Conservation (phyloP, 2,797 vertebrate species). For the Sebastiscus albofasciatus region DNA sequence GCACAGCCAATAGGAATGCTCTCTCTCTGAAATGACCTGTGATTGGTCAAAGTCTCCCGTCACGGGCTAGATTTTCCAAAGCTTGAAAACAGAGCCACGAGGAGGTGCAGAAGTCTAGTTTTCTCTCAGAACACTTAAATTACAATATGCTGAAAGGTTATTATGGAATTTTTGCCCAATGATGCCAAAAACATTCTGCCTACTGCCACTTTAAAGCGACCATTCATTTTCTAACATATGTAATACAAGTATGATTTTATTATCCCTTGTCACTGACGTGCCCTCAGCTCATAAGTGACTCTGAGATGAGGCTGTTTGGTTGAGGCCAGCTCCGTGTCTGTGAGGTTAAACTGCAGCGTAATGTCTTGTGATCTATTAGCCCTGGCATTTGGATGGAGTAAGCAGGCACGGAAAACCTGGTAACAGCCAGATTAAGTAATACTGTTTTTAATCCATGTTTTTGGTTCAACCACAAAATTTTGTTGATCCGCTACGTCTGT, state of each 20-base stretch:
- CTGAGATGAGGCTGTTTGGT: background rate
- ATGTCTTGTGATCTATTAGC: conserved; percentile 39
- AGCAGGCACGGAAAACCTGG: conserved; percentile 38
- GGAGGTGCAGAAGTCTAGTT: too few species aligned
- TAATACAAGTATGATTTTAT: background rate
- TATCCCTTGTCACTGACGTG: background rate
- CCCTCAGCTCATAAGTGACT: background rate
- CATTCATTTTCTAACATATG: too few species aligned
- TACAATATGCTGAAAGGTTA: too few species aligned
- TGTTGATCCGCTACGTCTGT: conserved; percentile 49
- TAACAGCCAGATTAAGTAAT: conserved; percentile 65
- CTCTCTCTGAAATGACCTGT: too few species aligned
- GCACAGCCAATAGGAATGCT: too few species aligned
- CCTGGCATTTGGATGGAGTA: conserved; percentile 32
- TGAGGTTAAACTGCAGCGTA: conserved; percentile 25
- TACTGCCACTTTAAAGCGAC: background rate
- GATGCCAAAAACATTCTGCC: too few species aligned
- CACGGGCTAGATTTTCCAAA: too few species aligned
- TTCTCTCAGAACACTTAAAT: too few species aligned
- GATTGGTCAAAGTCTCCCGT: too few species aligned
- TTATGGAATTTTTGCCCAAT: too few species aligned
- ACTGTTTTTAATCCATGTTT: conserved; percentile 58
- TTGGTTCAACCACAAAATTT: conserved; percentile 54
- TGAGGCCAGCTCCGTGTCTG: background rate
- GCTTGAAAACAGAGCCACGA: too few species aligned